Evolutionary conservation across 2,888 invertebrate genomes (phyloP), one percentile per base, ranked within the genome.

Genomic region (Phyllotreta cruciferae): DNA sequence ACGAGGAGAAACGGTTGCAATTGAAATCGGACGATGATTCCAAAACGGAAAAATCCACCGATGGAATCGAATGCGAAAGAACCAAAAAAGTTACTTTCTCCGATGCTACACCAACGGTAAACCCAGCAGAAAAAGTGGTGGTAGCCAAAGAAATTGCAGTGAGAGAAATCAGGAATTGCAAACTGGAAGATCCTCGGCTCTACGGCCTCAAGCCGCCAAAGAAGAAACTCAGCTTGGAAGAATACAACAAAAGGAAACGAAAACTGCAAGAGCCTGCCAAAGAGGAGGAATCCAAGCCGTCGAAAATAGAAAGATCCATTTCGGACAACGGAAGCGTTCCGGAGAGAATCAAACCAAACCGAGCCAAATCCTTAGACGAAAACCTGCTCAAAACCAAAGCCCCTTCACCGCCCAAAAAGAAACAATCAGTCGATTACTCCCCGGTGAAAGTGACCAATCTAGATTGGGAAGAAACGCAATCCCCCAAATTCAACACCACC

Each of bases 191-290:
- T 49, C 63, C 63, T 10, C 65, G 60, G 7, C 14, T 66, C 24
- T 9, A 24, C 3, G 54, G 37, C 14, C 53, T 10, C n/a, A 56
- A 55, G 2, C 64, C 62, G 39, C 41, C 44, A 1, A 72, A 72
- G 52, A 68, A 57, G 44, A 72, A 70, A 55, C 69, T 77, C 5
- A 76, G 75, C 50, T 66, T 74, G 39, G 72, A 74, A 35, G 77
- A 77, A 57, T 77, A 77, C 63, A 75, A 74, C 39, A 73, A 65
- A 37, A 62, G 77, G 9, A 77, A 75, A 57, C 57, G 75, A 49
- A 76, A 74, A 66, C 47, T 65, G 3, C 52, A 52, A n/a, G 37
- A 52, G 5, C 10, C 24, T 0, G 53, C 35, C 13, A 60, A 57
- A 10, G 37, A 45, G 13, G 55, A 62, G 34, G 63, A 71, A 56